Evolutionary conservation across 2,888 invertebrate genomes (phyloP).

Genomic region (Acrobasis repandana): DNA sequence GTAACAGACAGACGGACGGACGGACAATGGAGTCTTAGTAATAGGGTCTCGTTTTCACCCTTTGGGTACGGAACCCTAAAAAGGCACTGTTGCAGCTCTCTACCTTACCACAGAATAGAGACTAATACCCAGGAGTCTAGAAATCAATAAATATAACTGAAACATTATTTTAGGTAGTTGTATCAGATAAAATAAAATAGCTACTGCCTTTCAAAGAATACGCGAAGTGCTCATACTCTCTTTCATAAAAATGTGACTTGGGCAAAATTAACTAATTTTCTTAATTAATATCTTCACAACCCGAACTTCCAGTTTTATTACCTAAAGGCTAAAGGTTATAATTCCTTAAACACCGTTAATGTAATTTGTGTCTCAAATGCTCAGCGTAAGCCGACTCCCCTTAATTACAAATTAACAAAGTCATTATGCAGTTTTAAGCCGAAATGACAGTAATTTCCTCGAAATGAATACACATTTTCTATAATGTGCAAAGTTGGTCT

Average conservation of each 20-base stretch:
- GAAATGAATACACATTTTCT: conserved; percentile 2
- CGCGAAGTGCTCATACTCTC: background rate
- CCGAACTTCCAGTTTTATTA: background rate
- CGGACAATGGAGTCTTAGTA: no score
- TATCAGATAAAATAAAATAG: no score
- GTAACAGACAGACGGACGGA: no score
- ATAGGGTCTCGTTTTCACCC: no score
- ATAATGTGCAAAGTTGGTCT: background rate
- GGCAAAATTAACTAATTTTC: background rate
- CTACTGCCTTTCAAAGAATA: background rate
- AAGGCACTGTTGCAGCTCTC: no score
- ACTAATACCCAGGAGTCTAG: no score
- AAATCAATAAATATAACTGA: no score
- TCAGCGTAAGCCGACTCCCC: conserved; percentile 4
- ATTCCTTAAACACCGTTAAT: background rate
- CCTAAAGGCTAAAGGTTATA: background rate
- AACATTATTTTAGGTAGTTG: no score
- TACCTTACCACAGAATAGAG: no score
- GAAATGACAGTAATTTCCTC: conserved; percentile 3
- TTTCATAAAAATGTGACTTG: background rate
- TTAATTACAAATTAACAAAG: conserved; percentile 14
- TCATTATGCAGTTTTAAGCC: conserved; percentile 15
- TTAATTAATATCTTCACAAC: background rate
- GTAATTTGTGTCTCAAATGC: background rate
- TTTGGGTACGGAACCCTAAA: no score